These are phyloP conservation scores for Pollimyrus isidori DNA, from an alignment of 2,113 vertebrate genomes.

Conservation along the genomic window DNA sequence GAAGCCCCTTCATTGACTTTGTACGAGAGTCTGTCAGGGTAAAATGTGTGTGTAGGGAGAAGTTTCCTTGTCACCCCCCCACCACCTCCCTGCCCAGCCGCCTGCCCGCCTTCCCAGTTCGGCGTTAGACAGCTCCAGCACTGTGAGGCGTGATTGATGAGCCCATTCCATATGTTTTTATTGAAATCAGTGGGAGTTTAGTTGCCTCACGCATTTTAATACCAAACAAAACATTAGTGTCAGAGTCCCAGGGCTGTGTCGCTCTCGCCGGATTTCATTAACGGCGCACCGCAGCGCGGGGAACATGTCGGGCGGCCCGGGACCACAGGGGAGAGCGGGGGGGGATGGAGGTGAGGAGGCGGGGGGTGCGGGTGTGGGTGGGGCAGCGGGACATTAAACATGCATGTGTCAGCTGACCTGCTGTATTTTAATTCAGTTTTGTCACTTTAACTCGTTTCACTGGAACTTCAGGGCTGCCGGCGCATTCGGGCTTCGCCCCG, in stretches of 20 bases:
- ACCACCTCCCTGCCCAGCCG: too few species aligned
- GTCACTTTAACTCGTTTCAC: not conserved
- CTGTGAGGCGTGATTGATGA: conserved; percentile 28
- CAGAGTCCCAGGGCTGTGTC: conserved; percentile 22
- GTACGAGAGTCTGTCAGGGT: conserved; percentile 6
- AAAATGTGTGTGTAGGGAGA: not conserved
- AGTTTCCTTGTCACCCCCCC: not conserved
- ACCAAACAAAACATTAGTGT: conserved; percentile 31
- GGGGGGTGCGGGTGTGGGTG: not conserved
- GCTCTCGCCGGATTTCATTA: conserved; percentile 26
- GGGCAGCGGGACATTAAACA: conserved; percentile 1
- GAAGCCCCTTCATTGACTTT: not conserved
- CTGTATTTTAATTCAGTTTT: not conserved
- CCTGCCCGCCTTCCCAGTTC: not conserved
- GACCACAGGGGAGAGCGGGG: not conserved
- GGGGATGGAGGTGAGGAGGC: not conserved
- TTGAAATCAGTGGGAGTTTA: conserved; percentile 34
- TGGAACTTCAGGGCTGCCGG: not conserved
- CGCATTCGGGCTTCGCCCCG: not conserved
- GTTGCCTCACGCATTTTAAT: conserved; percentile 28
- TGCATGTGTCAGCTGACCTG: not conserved
- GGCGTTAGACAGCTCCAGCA: conserved; percentile 8
- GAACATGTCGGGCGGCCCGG: not conserved
- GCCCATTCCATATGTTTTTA: conserved; percentile 33
- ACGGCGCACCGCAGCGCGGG: conserved; percentile 1